A percentile compares a stretch with the other conserved stretches of the same genome.
phyloP scores from a whole-genome alignment of 1,140 invertebrate species.

The Drosophila repletoides region DNA sequence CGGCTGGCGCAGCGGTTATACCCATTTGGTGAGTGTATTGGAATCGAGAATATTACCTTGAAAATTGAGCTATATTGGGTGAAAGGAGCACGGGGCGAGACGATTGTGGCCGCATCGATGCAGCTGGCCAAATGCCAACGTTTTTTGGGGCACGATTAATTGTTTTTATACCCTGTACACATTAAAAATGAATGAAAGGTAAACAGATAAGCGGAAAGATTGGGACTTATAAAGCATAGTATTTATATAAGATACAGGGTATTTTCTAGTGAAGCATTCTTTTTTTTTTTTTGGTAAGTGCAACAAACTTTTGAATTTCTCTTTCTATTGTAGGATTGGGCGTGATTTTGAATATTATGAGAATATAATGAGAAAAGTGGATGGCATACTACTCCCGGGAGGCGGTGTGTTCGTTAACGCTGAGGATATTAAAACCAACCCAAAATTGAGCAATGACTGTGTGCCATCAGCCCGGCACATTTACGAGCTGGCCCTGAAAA shows the following conservation, averaged over 20 bases:
- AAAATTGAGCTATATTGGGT: not conserved
- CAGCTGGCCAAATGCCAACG: slow-evolving; percentile 10
- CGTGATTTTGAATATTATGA: slow-evolving; percentile 56
- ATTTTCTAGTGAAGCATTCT: not conserved
- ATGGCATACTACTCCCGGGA: slow-evolving; percentile 90
- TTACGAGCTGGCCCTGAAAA: slow-evolving; percentile 85
- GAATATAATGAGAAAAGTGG: slow-evolving; percentile 85
- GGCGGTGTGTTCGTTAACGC: slow-evolving; percentile 85
- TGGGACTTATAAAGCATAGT: too few relatives aligned
- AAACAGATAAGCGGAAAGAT: too few relatives aligned
- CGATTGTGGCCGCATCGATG: not conserved
- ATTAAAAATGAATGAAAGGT: too few relatives aligned
- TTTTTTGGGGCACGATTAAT: not conserved
- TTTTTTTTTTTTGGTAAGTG: not conserved
- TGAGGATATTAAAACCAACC: slow-evolving; percentile 76
- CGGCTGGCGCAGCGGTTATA: slow-evolving; percentile 33
- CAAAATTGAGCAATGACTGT: slow-evolving; percentile 62
- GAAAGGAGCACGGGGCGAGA: not conserved
- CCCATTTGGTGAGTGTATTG: slow-evolving; percentile 55
- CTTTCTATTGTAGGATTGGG: slow-evolving; percentile 56
- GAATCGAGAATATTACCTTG: slow-evolving; percentile 1
- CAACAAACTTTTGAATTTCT: not conserved
- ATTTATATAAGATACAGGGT: too few relatives aligned
- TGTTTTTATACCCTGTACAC: too few relatives aligned
- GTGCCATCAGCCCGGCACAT: slow-evolving; percentile 86